Evolutionary conservation across 2,888 invertebrate species (phyloP), one percentile per base, ranked within the genome.

Genomic region (Drosophila nr. perissopoda): DNA sequence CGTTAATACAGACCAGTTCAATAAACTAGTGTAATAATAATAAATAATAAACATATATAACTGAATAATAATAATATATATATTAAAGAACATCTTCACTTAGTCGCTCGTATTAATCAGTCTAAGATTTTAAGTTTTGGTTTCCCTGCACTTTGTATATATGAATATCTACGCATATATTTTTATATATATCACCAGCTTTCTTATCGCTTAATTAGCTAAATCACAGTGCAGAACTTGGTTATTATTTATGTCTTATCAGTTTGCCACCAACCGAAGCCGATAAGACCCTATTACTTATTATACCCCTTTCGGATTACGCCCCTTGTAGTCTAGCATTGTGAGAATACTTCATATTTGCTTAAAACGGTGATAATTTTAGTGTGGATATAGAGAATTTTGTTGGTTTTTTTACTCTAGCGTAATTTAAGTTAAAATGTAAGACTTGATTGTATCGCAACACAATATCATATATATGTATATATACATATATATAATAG

Each of bases 201-300:
- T 25, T 25, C 66, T 71, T 76, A 76, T 71, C 76, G 29, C 57
- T 59, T 29, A 61, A 60, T 64, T 56, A 56, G 53, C 56, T 40
- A 11, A 38, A 34, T 52, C 57, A 73, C 64, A 71, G 58, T 60
- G 59, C 73, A 59, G 53, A 62, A 34, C 16, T 52, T 42, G 11
- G 33, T 21, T 42, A 49, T 56, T 66, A 33, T 34, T 31, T 48
- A 29, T 40, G 6, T 21, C 21, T 33, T 48, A 58, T 53, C 68
- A 42, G 49, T 25, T 53, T 64, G 21, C 18, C 36, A 60, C 25
- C 42, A 27, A 58, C 49, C 36, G 31, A 63, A 31, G 33, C 68
- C 58, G 83, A 83, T 78, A 78, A 82, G 74, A 53, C 25, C 8
- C 10, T 1, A 29, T 4, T n/a, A 16, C 45, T 21, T 33, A 11